Evolutionary conservation across 1,140 invertebrate genomes (phyloP).

Genomic region (Pogonognathellus flavescens): DNA sequence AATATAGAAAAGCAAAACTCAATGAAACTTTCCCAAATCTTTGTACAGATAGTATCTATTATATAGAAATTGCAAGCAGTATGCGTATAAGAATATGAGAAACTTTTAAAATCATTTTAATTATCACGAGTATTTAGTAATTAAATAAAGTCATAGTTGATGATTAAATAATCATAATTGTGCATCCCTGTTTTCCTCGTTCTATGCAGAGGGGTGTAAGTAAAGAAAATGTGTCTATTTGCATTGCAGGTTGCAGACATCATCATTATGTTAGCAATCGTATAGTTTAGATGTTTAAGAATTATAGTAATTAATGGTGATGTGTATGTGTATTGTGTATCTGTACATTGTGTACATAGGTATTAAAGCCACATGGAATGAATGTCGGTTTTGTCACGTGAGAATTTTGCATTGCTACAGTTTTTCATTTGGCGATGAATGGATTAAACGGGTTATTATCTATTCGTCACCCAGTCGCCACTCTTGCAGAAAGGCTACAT

Average conservation of each 20-base stretch:
- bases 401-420: background rate
- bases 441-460: background rate
- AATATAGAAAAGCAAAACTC: background rate
- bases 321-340: background rate
- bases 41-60: background rate
- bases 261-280: background rate
- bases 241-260: too few species aligned
- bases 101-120: background rate
- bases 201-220: too few species aligned
- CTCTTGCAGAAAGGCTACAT: background rate
- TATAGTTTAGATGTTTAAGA: background rate
- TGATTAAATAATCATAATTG: background rate
- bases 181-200: background rate
- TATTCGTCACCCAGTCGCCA: background rate
- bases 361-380: too few species aligned
- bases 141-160: background rate
- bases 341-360: background rate
- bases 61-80: background rate
- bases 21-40: background rate
- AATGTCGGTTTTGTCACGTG: background rate
- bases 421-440: background rate
- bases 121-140: background rate
- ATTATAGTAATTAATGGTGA: background rate
- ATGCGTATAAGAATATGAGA: too few species aligned
- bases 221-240: too few species aligned